phyloP scores from a whole-genome alignment of 1,140 invertebrate species.

The Eubasilissa regina region DNA sequence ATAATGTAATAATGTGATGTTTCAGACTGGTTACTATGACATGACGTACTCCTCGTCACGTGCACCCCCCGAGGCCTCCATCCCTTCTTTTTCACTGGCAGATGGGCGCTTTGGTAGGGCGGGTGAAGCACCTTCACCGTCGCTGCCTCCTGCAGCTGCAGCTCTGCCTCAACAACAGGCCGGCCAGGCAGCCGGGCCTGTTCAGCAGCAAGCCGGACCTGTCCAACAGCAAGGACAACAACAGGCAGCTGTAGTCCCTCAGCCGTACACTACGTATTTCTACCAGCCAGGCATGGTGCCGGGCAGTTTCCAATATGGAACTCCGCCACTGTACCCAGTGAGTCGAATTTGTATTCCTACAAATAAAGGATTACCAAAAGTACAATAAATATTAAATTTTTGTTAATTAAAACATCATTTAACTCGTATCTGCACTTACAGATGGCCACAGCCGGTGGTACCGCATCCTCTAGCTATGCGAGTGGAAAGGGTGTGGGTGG shows the following conservation, averaged over 20 bases:
- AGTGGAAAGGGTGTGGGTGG: slow-evolving; percentile 54
- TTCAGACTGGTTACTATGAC: slow-evolving; percentile 76
- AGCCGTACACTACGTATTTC: slow-evolving; percentile 78
- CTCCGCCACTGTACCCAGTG: slow-evolving; percentile 80
- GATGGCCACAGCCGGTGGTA: slow-evolving; percentile 54
- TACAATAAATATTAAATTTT: too few relatives aligned
- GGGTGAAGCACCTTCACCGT: slow-evolving; percentile 72
- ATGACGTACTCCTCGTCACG: slow-evolving; percentile 73
- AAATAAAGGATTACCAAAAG: too few relatives aligned
- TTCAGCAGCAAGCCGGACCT: neutral
- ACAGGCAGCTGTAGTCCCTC: slow-evolving; percentile 62
- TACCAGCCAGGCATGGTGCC: slow-evolving; percentile 79
- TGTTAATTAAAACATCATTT: too few relatives aligned
- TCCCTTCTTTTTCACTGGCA: slow-evolving; percentile 82
- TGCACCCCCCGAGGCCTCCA: slow-evolving; percentile 76
- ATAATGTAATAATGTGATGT: neutral
- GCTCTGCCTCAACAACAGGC: slow-evolving; percentile 75
- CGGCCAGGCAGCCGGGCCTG: slow-evolving; percentile 83
- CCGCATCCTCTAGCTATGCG: slow-evolving; percentile 54
- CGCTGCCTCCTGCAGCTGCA: slow-evolving; percentile 43
- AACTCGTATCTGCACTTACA: neutral
- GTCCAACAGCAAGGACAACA: too few relatives aligned
- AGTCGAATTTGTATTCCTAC: slow-evolving; percentile 52
- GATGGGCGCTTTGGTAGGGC: slow-evolving; percentile 82
- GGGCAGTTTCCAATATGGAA: slow-evolving; percentile 81